phyloP scores from a whole-genome alignment of 2,113 vertebrate genomes.

The Sminthopsis crassicaudata region DNA sequence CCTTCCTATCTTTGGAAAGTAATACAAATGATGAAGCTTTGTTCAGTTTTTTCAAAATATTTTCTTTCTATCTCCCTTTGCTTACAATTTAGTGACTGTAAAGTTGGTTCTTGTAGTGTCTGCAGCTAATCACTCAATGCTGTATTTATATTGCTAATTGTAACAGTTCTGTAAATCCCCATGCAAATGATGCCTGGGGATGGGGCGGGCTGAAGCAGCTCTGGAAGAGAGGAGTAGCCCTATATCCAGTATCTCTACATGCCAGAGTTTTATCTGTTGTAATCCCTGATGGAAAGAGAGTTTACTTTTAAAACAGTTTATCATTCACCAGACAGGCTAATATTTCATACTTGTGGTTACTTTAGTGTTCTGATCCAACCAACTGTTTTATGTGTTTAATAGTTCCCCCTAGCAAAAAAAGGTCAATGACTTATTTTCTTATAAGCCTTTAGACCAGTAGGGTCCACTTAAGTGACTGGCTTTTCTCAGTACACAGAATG shows the following conservation, averaged over 20 bases:
- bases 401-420: slow-evolving; percentile 29
- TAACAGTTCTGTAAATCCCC: slow-evolving; percentile 5
- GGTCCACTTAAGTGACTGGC: slow-evolving; percentile 14
- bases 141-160: slow-evolving; percentile 5
- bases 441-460: slow-evolving; percentile 5
- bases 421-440: slow-evolving; percentile 23
- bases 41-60: not conserved
- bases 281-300: not conserved
- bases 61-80: slow-evolving; percentile 11
- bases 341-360: not conserved
- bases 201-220: not conserved
- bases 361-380: not conserved
- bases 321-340: not conserved
- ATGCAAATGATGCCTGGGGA: not conserved
- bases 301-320: not conserved
- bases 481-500: slow-evolving; percentile 30
- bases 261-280: not conserved
- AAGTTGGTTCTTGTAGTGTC: not conserved
- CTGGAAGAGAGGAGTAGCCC: not conserved
- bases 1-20: not conserved
- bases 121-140: slow-evolving; percentile 12
- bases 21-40: not conserved
- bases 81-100: slow-evolving; percentile 1
- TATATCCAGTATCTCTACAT: not conserved
- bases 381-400: not conserved